Percentiles rank a stretch among this genome's conserved stretches.
Conservation (phyloP, 2,888 invertebrate species). For the Drosophila paramelanica region DNA sequence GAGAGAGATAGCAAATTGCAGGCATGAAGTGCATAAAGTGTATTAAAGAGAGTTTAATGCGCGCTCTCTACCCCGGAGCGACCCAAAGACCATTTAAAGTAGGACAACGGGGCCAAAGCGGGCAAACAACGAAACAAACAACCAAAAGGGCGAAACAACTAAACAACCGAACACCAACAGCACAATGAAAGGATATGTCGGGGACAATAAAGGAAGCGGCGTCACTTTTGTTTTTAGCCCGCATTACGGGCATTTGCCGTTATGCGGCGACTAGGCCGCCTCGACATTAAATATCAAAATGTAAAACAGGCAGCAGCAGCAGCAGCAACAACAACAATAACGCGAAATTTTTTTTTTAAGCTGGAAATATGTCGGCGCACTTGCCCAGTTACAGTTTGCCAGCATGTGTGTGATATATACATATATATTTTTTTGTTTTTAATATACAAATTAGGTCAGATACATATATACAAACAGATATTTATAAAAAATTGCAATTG, state of each 20-base stretch:
- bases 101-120: slow-evolving; percentile 71
- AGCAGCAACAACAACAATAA: slow-evolving; percentile 12
- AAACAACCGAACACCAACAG: slow-evolving; percentile 32
- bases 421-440: slow-evolving; percentile 4
- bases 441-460: slow-evolving; percentile 38
- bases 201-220: slow-evolving; percentile 74
- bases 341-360: slow-evolving; percentile 13
- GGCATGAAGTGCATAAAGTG: slow-evolving; percentile 26
- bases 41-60: slow-evolving; percentile 69
- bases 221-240: slow-evolving; percentile 78
- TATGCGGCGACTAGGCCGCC: slow-evolving; percentile 56
- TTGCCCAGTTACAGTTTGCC: slow-evolving; percentile 33
- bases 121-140: slow-evolving; percentile 34
- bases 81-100: slow-evolving; percentile 77
- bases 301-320: slow-evolving; percentile 27
- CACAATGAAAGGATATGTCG: slow-evolving; percentile 72
- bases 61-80: slow-evolving; percentile 53
- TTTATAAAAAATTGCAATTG: slow-evolving; percentile 19
- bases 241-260: slow-evolving; percentile 71
- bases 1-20: not conserved
- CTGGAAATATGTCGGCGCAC: slow-evolving; percentile 45
- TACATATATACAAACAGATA: slow-evolving; percentile 11
- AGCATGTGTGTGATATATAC: slow-evolving; percentile 19
- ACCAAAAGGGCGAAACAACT: slow-evolving; percentile 19
- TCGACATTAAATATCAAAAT: slow-evolving; percentile 53